Evolutionary conservation across 2,888 invertebrate genomes (phyloP), one percentile per base, ranked within the genome.

Genomic region (Exocentrus adspersus): DNA sequence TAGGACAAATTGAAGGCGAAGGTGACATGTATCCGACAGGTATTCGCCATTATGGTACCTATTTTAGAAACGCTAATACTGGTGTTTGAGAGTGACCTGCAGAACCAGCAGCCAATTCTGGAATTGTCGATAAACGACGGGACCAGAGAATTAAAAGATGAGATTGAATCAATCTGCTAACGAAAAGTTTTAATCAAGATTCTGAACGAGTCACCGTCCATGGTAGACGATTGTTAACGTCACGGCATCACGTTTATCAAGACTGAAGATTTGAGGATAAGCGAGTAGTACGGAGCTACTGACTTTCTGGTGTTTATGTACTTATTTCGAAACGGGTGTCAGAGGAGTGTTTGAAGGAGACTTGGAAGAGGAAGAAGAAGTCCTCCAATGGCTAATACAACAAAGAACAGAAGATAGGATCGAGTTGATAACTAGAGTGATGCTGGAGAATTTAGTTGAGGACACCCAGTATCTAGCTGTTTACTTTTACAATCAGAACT

Each of bases 351-450:
- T 94, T 81, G 94, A 94, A 86, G 95, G 92, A 84, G 82, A 80
- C 71, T 83, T 96, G n/a, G 87, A 89, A 48, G 94, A 94, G 79
- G 95, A 96, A 81, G 95, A 95, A 77, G 95, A 96, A 84, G 95
- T 96, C 0, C 84, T 96, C 0, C 94, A 95, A 79, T 96, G 96
- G 96, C 84, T 96, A 9, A 94, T 95, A 46, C 93, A 93, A n/a
- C 95, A 96, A 80, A 91, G 92, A 83, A 95, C 94, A 1, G 96
- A 96, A 83, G 95, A 96, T 81, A 87, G 95, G 53, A 96, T 96
- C 70, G 96, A 96, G 82, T 84, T 95, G 2, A 95, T 96, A 59
- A 95, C 95, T 1, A 85, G 95, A 75, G 66, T 92, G 19, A 95
- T 96, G 93, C 83, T 96, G 24, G 96, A 96, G 80, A 88, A 90